Evolutionary conservation across 2,888 invertebrate genomes (phyloP).

Genomic region (Selenia dentaria): DNA sequence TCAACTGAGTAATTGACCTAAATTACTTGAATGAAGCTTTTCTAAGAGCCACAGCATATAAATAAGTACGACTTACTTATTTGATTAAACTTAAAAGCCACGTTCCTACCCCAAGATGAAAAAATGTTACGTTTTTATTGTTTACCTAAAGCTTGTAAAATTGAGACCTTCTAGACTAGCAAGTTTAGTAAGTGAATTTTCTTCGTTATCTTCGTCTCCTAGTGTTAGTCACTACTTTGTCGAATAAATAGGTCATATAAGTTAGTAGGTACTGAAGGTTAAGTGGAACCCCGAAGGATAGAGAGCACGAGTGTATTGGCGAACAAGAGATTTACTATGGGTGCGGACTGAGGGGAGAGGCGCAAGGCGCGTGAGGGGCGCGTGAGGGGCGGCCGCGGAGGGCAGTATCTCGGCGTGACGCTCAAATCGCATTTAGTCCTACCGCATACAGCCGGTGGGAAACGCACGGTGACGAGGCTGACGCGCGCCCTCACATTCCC

Average conservation of each 20-base stretch:
- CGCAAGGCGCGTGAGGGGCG: constrained; percentile 49
- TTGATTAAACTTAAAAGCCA: too few species aligned
- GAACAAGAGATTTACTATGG: constrained; percentile 38
- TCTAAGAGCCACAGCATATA: too few species aligned
- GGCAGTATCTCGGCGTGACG: constrained; percentile 53
- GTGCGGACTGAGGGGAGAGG: constrained; percentile 44
- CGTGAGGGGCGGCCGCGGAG: constrained; percentile 33
- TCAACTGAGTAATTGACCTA: too few species aligned
- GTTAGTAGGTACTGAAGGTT: not conserved
- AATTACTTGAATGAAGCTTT: too few species aligned
- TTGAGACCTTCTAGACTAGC: not conserved
- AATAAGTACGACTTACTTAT: too few species aligned
- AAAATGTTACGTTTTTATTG: too few species aligned
- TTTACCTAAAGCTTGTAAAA: too few species aligned
- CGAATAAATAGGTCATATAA: constrained; percentile 2
- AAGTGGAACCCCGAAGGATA: constrained; percentile 21
- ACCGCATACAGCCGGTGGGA: constrained; percentile 47
- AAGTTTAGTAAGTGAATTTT: not conserved
- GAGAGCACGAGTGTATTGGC: constrained; percentile 34
- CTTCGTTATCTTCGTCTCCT: not conserved
- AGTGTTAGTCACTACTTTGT: not conserved
- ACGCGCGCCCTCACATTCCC: constrained; percentile 13
- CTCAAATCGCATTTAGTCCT: constrained; percentile 73
- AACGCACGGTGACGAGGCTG: constrained; percentile 55
- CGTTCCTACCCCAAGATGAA: too few species aligned